Evolutionary conservation across 2,797 vertebrate species (phyloP).

Genomic region (Enteromius treurensis): DNA sequence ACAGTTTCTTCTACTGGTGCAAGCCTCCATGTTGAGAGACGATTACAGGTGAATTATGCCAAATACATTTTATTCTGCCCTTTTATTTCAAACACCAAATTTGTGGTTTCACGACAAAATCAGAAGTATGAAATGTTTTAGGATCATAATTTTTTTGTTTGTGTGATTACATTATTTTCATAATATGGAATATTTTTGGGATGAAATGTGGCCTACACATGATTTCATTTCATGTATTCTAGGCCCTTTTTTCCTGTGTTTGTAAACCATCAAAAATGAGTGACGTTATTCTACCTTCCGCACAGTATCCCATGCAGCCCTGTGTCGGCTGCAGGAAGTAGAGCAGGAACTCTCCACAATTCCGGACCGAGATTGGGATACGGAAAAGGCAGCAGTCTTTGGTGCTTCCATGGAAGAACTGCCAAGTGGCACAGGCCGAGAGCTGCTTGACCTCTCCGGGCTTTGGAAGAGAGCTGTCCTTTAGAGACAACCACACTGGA

Average conservation of each 20-base stretch:
- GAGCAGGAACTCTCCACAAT: constrained; percentile 77
- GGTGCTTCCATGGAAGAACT: constrained; percentile 73
- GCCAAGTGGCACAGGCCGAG: constrained; percentile 78
- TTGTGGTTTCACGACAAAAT: background rate
- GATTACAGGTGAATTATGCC: background rate
- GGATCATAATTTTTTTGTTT: background rate
- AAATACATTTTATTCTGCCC: background rate
- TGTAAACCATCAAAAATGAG: background rate
- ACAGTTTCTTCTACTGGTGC: background rate
- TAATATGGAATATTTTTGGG: background rate
- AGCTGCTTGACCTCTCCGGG: constrained; percentile 72
- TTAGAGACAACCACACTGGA: constrained; percentile 77
- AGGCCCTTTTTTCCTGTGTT: background rate
- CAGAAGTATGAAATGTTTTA: background rate
- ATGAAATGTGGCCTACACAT: background rate
- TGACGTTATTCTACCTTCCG: constrained; percentile 68
- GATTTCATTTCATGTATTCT: background rate
- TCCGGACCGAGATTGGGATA: constrained; percentile 73
- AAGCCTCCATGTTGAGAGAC: background rate
- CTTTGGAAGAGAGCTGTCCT: constrained; percentile 69
- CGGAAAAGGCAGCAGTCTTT: constrained; percentile 81
- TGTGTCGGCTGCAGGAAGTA: constrained; percentile 81
- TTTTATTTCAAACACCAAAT: background rate
- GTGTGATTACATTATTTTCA: background rate
- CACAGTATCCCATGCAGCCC: constrained; percentile 82